Conservation (phyloP, 2,888 invertebrate genomes). For the Rutpela maculata region DNA sequence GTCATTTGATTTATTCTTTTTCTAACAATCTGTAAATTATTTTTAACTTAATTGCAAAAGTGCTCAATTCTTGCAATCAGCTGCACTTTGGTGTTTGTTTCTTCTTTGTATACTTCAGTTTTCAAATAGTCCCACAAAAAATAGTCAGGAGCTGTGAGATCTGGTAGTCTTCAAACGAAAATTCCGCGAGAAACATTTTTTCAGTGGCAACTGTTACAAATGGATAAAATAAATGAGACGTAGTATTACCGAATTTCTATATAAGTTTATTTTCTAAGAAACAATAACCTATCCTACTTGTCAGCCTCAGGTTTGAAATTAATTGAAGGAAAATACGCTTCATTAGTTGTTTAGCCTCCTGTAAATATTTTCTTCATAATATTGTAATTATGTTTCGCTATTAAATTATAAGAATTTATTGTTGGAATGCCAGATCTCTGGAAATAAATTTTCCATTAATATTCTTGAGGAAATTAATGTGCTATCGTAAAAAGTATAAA, state of each 20-base stretch:
- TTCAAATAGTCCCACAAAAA: too few species aligned
- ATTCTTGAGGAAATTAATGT: not conserved
- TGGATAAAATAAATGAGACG: not conserved
- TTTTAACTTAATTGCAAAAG: too few species aligned
- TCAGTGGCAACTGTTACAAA: not conserved
- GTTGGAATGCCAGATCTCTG: not conserved
- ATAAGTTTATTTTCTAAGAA: not conserved
- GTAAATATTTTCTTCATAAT: slow-evolving; percentile 1
- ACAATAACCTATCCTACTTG: slow-evolving; percentile 4
- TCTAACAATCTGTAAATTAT: too few species aligned
- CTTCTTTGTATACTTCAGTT: too few species aligned
- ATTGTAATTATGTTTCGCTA: not conserved
- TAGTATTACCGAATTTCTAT: not conserved
- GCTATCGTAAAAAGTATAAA: too few species aligned
- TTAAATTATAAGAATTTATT: not conserved
- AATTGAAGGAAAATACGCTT: slow-evolving; percentile 7
- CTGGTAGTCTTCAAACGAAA: too few species aligned
- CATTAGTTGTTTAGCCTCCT: not conserved
- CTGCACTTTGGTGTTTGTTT: too few species aligned
- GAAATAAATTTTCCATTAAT: not conserved
- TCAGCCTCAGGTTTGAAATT: slow-evolving; percentile 7
- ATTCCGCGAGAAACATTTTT: too few species aligned
- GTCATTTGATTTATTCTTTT: too few species aligned
- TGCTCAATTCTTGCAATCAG: too few species aligned
- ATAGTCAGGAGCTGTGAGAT: too few species aligned